Evolutionary conservation across 2,113 vertebrate genomes (phyloP), one percentile per base, ranked within the genome.

Genomic region (Perognathus longimembris): DNA sequence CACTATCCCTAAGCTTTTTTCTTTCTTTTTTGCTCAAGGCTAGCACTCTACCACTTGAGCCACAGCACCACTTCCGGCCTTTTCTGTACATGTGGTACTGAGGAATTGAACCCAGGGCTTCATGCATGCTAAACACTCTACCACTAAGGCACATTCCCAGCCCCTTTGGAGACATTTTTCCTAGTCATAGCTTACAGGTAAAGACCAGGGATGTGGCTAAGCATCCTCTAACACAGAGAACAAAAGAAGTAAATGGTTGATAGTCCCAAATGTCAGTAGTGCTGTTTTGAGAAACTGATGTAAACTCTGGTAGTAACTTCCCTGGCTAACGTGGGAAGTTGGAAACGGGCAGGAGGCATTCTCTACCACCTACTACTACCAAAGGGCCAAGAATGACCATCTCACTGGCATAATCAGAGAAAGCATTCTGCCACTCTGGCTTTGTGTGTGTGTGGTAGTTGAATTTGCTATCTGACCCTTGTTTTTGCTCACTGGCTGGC

Each of bases 241-340:
- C 67, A 92, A 89, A n/a, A 91, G 40, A 92, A 85, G 69, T 79
- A 71, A 80, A 83, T 50, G 32, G 42, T n/a, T 38, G 67, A 6
- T 24, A 11, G 54, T 32, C 63, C 85, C 7, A 77, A 94, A 84
- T 79, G 42, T 89, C 88, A 84, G 26, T 24, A 79, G 75, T 71
- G 30, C 32, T 17, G n/a, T 24, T 38, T 30, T 71, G 57, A 90
- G 20, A 90, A 95, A 67, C 38, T 50, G n/a, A 45, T 15, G 63
- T 77, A 66, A 64, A 86, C 6, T 15, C 66, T 54, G 38, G 71
- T 38, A 92, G 54, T 50, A 90, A 86, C 40, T 59, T 86, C 50
- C 66, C 42, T 45, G 45, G 71, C 28, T 85, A 81, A 89, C 61
- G 32, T 70, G 14, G 82, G 82, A 79, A 30, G 5, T 73, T 9